Conservation (phyloP, 1,140 invertebrate species). For the Mizuhopecten yessoensis region DNA sequence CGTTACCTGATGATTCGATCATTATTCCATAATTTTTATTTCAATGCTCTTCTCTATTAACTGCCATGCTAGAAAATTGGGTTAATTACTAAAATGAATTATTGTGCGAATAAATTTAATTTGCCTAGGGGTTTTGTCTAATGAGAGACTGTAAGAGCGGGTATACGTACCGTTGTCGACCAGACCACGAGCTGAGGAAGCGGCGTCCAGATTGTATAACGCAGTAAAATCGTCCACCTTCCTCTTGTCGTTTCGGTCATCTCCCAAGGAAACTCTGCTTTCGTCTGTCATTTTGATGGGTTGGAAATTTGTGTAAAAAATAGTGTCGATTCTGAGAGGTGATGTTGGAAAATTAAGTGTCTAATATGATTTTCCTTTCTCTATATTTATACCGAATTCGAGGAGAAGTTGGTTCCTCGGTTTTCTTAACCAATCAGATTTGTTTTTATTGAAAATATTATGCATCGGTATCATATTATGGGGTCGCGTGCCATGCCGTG, state of each 20-base stretch:
- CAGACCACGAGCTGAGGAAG: constrained; percentile 63
- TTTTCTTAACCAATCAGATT: constrained; percentile 64
- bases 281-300: constrained; percentile 62
- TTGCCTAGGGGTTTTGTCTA: constrained; percentile 51
- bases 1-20: constrained; percentile 58
- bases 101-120: constrained; percentile 61
- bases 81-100: constrained; percentile 67
- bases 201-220: constrained; percentile 79
- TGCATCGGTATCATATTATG: constrained; percentile 54
- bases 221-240: constrained; percentile 79
- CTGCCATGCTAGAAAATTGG: constrained; percentile 61
- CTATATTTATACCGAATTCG: constrained; percentile 62
- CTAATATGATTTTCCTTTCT: constrained; percentile 66
- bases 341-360: constrained; percentile 63
- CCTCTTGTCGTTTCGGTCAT: constrained; percentile 62
- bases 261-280: constrained; percentile 52
- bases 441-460: constrained; percentile 59
- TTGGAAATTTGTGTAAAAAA: constrained; percentile 43
- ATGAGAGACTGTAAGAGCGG: constrained; percentile 32
- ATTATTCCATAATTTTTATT: constrained; percentile 55
- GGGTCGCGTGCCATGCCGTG: constrained; percentile 52
- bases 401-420: constrained; percentile 52
- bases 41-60: constrained; percentile 59
- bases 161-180: constrained; percentile 80
- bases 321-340: constrained; percentile 46